Base-by-base conservation (phyloP, 2,797 vertebrate species). In the Coilia nasus region DNA sequence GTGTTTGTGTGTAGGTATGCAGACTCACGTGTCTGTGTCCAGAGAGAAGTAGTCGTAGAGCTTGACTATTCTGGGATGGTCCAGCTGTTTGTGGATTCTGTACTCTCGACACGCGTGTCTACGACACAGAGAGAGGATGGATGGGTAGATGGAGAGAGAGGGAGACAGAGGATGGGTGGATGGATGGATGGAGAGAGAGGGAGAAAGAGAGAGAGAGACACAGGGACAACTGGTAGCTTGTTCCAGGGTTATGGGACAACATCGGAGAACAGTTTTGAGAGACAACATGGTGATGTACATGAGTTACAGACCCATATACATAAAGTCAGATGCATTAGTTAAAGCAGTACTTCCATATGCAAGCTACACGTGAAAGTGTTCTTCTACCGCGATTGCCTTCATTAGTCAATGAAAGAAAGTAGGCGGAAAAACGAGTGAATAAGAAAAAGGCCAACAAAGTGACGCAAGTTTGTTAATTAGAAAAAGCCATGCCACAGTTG, bases 41-140 rank as follows among this genome's bases (percentile, higher is more conserved):
- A 99, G 95, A 94, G 98, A 99, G 94, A 99, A 99, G 95, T 99
- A 99, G 95, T 99, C 98, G 88, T 98, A 99, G 11, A 99, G 96
- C 94, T 99, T 99, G 92, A 99, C 98, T 94, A 99, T 99, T 91
- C 98, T 95, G 88, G 98, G 98, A 91, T 99, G 98, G 94, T 99
- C 98, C 94, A 99, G 95, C 95, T 99, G 98, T 95, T 99, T 99
- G 95, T 99, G 98, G 97, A 99, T 99, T 96, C 98, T 97, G 94
- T 99, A 99, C 89, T 99, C 98, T 95, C 98, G 97, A 95, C 98
- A 99, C 89, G 98, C 98, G 89, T 99, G 98, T 92, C 98, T 99
- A 93, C 28, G 85, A 82, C 84, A 84, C 17, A 83, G 88, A 87
- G 84, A 87, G 41, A 14, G 82, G 60, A 60, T 90, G 91, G 82